These are phyloP conservation scores for Heliconius nattereri DNA, from an alignment of 1,140 invertebrate species.

Conservation along the genomic window DNA sequence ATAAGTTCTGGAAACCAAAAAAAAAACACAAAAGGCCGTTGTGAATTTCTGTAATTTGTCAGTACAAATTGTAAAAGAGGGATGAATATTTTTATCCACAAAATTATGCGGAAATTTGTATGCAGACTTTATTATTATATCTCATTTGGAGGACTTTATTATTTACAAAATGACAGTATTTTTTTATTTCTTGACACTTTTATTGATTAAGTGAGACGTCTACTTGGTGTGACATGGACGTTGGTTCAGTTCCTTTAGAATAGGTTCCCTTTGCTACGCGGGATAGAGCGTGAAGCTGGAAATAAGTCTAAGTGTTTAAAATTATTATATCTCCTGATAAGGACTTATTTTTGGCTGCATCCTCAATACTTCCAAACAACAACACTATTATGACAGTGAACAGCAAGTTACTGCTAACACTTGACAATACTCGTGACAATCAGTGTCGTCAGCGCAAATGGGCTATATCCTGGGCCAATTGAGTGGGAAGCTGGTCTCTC, in stretches of 20 bases:
- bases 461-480: constrained; percentile 72
- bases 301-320: too few species aligned
- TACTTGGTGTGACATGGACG: background rate
- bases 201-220: background rate
- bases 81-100: constrained; percentile 1
- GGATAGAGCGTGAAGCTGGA: too few species aligned
- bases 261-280: too few species aligned
- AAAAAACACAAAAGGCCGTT: background rate
- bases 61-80: constrained; percentile 4
- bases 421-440: constrained; percentile 45
- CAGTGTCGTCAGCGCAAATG: constrained; percentile 64
- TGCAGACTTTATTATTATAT: background rate
- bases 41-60: constrained; percentile 2
- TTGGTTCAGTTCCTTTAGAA: background rate
- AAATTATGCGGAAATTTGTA: background rate
- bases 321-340: background rate
- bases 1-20: background rate
- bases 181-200: background rate
- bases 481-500: constrained; percentile 45
- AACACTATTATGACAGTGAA: background rate
- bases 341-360: background rate
- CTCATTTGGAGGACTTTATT: background rate
- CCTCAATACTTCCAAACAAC: background rate
- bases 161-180: background rate
- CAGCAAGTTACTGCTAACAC: constrained; percentile 3